Base-by-base conservation (phyloP, 2,888 invertebrate species). In the Brachypalpus laphriformis region DNA sequence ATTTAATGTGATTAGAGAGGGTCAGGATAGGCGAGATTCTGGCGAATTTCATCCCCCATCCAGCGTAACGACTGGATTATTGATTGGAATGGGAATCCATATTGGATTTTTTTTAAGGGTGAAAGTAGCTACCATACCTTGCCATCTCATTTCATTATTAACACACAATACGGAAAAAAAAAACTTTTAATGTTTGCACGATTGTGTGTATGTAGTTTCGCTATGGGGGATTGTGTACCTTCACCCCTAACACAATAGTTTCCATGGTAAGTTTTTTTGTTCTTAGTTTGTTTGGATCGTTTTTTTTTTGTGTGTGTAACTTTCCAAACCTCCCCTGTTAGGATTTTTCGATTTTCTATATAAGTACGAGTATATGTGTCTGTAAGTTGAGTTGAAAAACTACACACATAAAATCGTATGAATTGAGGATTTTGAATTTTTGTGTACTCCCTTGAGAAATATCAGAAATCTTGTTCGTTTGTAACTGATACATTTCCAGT, bases 51-150 rank as follows among this genome's bases (percentile, higher is more conserved):
- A 70, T 37, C 61, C 61, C 42, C 31, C 45, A n/a, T n/a, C n/a
- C n/a, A n/a, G n/a, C n/a, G 14, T 31, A 63, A 68, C 63, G 42
- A n/a, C n/a, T 37, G 4, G 37, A 57, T 63, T 77, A 80, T 83
- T 70, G 80, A 83, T 83, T 82, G 68, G 80, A 75, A 70, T 74
- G 80, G 74, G 83, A 80, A 59, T 80, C 83, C 83, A 83, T 83
- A 70, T 83, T 83, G 74, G 74, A 70, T 74, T 80, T 51, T 42
- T 42, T n/a, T 56, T 37, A 75, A 42, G 80, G 80, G 78, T 80
- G 74, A 45, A 75, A 66, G 61, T 65, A 61, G 40, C 8, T 20
- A 14, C 20, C 42, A 4, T 70, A 54, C 59, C 20, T 72, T 49
- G 14, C 47, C 18, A 42, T 61, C 22, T 70, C 65, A 45, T 59